phyloP scores from a whole-genome alignment of 2,888 invertebrate genomes.

The Pollenia griseotomentosa region DNA sequence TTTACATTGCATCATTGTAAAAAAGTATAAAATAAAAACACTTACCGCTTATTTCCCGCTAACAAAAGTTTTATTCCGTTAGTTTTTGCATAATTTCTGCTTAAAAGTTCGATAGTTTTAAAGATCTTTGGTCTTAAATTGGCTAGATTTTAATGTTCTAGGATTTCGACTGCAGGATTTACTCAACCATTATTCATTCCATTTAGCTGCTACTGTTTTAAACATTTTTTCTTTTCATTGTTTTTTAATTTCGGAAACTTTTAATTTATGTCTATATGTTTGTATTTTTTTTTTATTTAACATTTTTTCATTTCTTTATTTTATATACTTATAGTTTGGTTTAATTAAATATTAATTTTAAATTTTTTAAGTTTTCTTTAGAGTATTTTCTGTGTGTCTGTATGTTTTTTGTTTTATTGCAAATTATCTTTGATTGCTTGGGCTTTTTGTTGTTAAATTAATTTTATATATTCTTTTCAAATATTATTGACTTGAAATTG shows the following conservation, averaged over 20 bases:
- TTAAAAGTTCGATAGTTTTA: too few species aligned
- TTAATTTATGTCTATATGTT: conserved; percentile 1
- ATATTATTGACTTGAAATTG: conserved; percentile 54
- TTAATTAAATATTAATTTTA: conserved; percentile 49
- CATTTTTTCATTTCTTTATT: conserved; percentile 54
- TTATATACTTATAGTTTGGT: conserved; percentile 21
- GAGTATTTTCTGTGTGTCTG: conserved; percentile 29
- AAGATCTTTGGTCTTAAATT: too few species aligned
- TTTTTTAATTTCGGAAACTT: neutral
- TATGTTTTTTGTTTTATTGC: conserved; percentile 26
- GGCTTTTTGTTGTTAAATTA: conserved; percentile 15
- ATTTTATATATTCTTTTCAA: neutral
- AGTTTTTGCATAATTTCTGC: neutral
- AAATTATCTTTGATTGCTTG: conserved; percentile 55
- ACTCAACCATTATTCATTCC: too few species aligned
- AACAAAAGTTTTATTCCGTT: neutral
- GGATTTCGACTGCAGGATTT: too few species aligned
- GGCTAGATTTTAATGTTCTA: too few species aligned
- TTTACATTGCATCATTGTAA: too few species aligned
- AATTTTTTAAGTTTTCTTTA: conserved; percentile 41
- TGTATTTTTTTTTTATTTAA: conserved; percentile 44
- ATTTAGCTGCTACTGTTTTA: too few species aligned
- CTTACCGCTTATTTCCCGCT: neutral
- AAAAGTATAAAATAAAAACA: neutral
- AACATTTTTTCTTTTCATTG: neutral